These are phyloP conservation scores for Tachycineta bicolor DNA, from an alignment of 2,113 vertebrate genomes.

Conservation along the genomic window DNA sequence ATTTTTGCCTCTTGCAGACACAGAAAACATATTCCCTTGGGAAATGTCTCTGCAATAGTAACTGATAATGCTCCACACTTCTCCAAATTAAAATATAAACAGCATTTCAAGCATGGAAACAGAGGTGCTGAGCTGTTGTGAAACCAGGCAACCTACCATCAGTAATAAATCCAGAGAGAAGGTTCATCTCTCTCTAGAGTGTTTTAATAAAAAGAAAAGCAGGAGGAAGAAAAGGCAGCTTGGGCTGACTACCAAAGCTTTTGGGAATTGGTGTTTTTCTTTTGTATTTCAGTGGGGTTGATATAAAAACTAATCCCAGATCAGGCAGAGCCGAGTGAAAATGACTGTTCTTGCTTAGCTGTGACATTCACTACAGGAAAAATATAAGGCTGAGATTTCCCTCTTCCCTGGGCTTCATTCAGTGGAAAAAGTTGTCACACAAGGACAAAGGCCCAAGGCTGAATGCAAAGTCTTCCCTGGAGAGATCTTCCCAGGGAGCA, in stretches of 20 bases:
- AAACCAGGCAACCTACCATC: neutral
- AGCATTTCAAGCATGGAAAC: neutral
- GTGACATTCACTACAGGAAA: neutral
- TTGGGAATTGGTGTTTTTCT: constrained; percentile 32
- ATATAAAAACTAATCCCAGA: constrained; percentile 33
- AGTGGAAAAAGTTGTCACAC: constrained; percentile 61
- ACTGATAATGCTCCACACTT: neutral
- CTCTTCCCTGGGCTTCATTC: constrained; percentile 8
- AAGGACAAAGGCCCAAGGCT: constrained; percentile 53
- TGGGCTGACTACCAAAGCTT: neutral
- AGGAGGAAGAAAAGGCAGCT: constrained; percentile 10
- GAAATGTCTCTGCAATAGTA: neutral
- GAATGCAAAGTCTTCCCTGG: constrained; percentile 17
- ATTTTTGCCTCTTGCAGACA: neutral
- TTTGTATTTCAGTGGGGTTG: constrained; percentile 14
- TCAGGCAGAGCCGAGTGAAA: constrained; percentile 5
- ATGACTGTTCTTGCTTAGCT: neutral
- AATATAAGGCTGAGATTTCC: constrained; percentile 18
- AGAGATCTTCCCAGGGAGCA: neutral
- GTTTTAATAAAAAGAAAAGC: constrained; percentile 14
- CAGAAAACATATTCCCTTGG: neutral
- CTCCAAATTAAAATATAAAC: neutral
- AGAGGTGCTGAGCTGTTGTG: neutral
- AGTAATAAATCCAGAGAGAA: neutral
- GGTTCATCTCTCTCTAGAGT: neutral